phyloP scores from a whole-genome alignment of 2,113 vertebrate genomes.

The Megatriorchis doriae region DNA sequence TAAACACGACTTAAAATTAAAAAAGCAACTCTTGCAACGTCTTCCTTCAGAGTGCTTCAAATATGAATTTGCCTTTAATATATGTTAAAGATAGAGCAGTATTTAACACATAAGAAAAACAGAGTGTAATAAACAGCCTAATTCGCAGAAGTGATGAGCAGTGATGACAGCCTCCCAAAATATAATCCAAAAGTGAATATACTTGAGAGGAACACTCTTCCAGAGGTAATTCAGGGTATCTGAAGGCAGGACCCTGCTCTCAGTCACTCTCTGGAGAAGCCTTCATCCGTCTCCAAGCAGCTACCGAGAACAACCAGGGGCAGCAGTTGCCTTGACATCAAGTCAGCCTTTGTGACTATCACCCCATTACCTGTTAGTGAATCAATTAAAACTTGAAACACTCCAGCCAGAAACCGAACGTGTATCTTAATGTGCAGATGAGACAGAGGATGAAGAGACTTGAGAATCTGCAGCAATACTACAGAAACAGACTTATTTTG shows the following conservation, averaged over 20 bases:
- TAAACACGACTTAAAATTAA: neutral
- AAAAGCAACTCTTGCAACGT: neutral
- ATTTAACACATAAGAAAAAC: neutral
- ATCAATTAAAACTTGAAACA: neutral
- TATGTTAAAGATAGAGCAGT: neutral
- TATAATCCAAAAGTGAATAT: neutral
- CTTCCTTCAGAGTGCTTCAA: neutral
- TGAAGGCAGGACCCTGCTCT: neutral
- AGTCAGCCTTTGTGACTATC: neutral
- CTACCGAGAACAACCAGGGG: neutral
- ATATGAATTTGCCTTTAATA: neutral
- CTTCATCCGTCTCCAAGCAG: too few species aligned
- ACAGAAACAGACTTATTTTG: neutral
- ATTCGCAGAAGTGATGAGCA: neutral
- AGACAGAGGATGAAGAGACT: neutral
- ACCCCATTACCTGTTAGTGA: neutral
- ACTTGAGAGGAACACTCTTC: neutral
- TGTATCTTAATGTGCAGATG: neutral
- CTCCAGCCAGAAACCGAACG: neutral
- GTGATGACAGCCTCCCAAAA: neutral
- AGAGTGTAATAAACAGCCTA: neutral
- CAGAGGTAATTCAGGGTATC: neutral
- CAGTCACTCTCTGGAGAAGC: neutral
- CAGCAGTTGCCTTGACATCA: accelerated
- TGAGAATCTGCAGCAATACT: neutral